Evolutionary conservation across 2,797 vertebrate species (phyloP), one percentile per base, ranked within the genome.

Genomic region (Toxotes lorentzi): DNA sequence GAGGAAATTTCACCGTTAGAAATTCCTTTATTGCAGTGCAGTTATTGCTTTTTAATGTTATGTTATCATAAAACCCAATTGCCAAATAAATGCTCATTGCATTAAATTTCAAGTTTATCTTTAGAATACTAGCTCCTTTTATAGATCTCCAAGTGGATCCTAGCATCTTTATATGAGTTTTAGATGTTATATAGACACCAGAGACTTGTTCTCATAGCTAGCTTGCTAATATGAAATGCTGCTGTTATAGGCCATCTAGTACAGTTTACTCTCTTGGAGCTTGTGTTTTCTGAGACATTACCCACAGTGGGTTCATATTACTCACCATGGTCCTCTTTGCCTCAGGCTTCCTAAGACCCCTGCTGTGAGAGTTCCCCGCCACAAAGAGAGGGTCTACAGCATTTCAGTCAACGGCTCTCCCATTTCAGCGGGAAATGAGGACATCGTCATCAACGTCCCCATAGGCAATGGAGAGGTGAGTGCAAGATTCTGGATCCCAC

Each of bases 341-440:
- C 40, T 54, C 76, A 96, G 95, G 75, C 93, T 96, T 43, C 95
- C 95, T 0, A 94, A 94, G 77, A 96, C 95, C 50, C 95, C 95
- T 0, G 93, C 86, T 8, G 68, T 95, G 76, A 91, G 95, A 79
- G 71, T 91, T 61, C 92, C 94, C 12, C 93, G 91, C 64, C 95
- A 96, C 93, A 90, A 94, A 77, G 95, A 96, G 89, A 92, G 93
- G 70, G 92, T 96, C 48, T 96, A 94, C 64, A 96, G 95, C 90
- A 95, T 96, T 67, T 95, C 95, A 0, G 94, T 95, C 73, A 96
- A 96, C 3, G 95, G 95, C 43, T 96, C 95, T 12, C 95, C 95
- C 50, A 93, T 96, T 7, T 69, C 87, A 0, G 90, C 84, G 7
- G 89, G 84, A 57, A 85, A 53, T 0, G 70, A 94, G 5, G 95